These are phyloP conservation scores for Cephus nigrinus DNA, from an alignment of 2,888 invertebrate species.

Conservation along the genomic window DNA sequence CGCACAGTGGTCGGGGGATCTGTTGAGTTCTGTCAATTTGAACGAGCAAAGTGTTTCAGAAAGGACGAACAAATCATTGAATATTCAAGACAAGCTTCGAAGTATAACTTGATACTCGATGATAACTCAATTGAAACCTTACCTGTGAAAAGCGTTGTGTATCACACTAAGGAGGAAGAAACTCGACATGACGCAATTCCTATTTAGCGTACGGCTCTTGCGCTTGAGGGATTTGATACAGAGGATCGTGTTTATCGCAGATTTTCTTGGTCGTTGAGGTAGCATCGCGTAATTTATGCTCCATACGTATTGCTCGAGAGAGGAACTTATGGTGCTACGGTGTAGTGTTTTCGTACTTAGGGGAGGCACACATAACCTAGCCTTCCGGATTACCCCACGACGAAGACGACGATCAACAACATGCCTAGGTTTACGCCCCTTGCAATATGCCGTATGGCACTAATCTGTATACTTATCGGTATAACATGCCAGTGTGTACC, in stretches of 20 bases:
- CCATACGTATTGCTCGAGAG: no score
- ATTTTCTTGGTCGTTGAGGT: no score
- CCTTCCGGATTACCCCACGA: not conserved
- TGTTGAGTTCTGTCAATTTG: no score
- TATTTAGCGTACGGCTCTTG: not conserved
- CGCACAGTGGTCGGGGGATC: no score
- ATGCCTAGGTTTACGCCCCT: not conserved
- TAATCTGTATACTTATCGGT: conserved; percentile 21
- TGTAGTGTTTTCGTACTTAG: not conserved
- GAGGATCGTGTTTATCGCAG: no score
- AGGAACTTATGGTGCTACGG: not conserved
- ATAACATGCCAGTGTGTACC: conserved; percentile 4
- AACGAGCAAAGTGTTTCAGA: no score
- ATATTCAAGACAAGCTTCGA: no score
- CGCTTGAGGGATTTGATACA: not conserved
- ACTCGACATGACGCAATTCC: not conserved
- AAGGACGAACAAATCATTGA: no score
- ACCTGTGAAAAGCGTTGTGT: no score
- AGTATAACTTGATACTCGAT: no score
- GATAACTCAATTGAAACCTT: no score
- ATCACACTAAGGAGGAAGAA: not conserved
- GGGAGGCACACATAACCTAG: not conserved
- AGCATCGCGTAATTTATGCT: no score
- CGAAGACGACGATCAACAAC: not conserved
- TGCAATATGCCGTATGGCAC: conserved; percentile 15